Evolutionary conservation across 2,888 invertebrate species (phyloP).

Genomic region (Xylocampa areola): DNA sequence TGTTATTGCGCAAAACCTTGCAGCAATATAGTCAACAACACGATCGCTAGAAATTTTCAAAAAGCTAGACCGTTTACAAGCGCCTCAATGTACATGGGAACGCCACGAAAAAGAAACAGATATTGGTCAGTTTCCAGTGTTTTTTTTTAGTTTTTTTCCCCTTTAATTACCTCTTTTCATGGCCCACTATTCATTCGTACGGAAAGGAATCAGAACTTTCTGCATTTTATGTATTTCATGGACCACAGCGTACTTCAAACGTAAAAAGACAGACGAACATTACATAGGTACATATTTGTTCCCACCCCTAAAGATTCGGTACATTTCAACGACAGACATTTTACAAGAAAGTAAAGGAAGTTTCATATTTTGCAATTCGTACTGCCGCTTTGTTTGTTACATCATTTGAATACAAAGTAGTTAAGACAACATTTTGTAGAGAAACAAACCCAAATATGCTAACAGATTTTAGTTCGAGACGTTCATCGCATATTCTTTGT

Average conservation of each 20-base stretch:
- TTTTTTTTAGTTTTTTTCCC: no score
- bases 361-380: constrained; percentile 24
- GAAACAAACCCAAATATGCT: constrained; percentile 17
- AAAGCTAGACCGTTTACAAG: no score
- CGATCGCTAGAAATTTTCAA: no score
- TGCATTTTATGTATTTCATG: constrained; percentile 13
- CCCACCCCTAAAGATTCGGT: not conserved
- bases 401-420: constrained; percentile 31
- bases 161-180: not conserved
- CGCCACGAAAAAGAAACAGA: no score
- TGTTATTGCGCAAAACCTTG: no score
- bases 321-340: constrained; percentile 16
- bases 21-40: no score
- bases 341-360: constrained; percentile 15
- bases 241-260: not conserved
- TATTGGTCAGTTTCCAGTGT: no score
- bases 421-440: constrained; percentile 19
- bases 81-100: no score
- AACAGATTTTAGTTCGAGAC: not conserved
- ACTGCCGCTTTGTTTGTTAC: constrained; percentile 13
- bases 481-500: not conserved
- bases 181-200: constrained; percentile 4
- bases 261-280: constrained; percentile 15
- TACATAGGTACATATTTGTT: constrained; percentile 7
- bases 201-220: not conserved